Base-by-base conservation (phyloP, 2,113 vertebrate species). In the Hemibagrus wyckioides region DNA sequence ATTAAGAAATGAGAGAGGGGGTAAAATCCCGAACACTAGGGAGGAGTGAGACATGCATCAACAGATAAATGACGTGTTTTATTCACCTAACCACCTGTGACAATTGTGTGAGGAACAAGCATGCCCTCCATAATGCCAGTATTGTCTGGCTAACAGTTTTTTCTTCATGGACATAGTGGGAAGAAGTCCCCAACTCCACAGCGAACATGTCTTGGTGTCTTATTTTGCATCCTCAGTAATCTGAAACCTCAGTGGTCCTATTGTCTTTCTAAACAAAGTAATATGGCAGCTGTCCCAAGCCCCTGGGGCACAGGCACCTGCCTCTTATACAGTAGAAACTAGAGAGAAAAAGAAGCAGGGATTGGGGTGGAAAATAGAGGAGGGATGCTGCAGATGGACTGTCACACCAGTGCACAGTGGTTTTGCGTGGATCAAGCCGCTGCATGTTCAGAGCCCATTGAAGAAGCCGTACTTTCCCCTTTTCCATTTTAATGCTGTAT, bases 271-370 rank as follows among this genome's bases (percentile, higher is more conserved):
- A 65, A 87, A 89, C 82, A 85, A 86, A 89, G 79, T 89, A 61
- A 85, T 73, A 89, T 91, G 91, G 86, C 91, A 85, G 50, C 44
- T 8, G 50, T 85, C 89, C 91, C 88, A 80, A 82, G 33, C 25
- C 82, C 90, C 90, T 61, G 17, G 80, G 91, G 82, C 57, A 81
- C 88, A 89, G 79, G 88, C 90, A 91, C 89, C 90, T 91, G 90
- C 84, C 86, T 79, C 76, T 88, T 25, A 82, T 82, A 86, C 41
- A 50, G 73, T 30, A 88, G 69, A 86, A 77, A 82, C 10, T 41
- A 79, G 67, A 84, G 21, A 84, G 76, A 84, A 86, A 85, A 81
- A 83, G 52, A 39, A 56, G 67, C 8, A 59, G 33, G 44, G 52
- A 61, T 75, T 50, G 57, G 61, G 23, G 59, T 57, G 71, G 30